Evolutionary conservation across 2,113 vertebrate species (phyloP), one percentile per base, ranked within the genome.

Genomic region (Crotalus tigris): DNA sequence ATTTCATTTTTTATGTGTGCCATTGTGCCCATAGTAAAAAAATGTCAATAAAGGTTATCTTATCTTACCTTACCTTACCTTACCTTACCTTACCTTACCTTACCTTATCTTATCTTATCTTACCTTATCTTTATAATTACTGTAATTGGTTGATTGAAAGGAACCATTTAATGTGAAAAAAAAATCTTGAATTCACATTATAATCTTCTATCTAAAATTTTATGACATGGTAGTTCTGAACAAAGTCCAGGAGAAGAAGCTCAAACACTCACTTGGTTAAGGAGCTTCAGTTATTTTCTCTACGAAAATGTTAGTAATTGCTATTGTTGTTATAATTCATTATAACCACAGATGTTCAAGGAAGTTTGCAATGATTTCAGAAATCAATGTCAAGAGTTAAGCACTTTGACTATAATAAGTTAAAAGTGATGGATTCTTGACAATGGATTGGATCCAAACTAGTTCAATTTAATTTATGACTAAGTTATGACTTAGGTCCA

Each of bases 341-440:
- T 51, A 49, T 46, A 26, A 87, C 54, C 21, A 23, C 69, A 81
- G n/a, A 39, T 81, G 33, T 8, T 81, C 33, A 39, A 81, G 69
- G 6, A 33, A 81, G 15, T 39, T 81, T 81, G 69, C 69, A 33
- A 75, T n/a, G 33, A 75, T 75, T 33, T 33, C 69, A 81, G n/a
- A 39, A 81, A 81, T 39, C n/a, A 39, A 75, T 75, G n/a, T 39
- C 69, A 51, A 51, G 8, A 51, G 49, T 51, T 51, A 51, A 51
- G 49, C 8, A 51, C 49, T 51, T 51, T 91, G 90, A 0, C 2
- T 95, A 95, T 93, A 94, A 92, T 4, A 91, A 90, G 6, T 33
- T 93, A 91, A 75, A 91, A 7, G 29, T 33, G 88, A 8, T 95
- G 49, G 49, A 89, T 91, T 93, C 46, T 24, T 75, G 29, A 49